A percentile compares a stretch with the other conserved stretches of the same genome.
Evolutionary conservation across 2,888 invertebrate species (phyloP).

Genomic region (Synanthedon formicaeformis): DNA sequence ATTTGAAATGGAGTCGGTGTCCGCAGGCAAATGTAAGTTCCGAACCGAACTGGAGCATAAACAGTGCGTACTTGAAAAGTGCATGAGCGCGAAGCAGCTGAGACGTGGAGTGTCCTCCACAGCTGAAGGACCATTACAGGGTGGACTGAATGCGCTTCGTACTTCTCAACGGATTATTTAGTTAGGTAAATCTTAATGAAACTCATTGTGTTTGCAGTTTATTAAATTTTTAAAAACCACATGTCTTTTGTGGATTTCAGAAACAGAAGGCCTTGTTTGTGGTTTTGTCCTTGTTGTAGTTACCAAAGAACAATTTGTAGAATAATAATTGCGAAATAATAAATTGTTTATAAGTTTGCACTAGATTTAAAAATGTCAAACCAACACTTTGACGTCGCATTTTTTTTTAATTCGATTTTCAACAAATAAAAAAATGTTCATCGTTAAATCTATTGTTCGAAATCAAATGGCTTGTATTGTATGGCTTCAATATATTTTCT

Average conservation of each 20-base stretch:
- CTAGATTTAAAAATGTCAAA: no score
- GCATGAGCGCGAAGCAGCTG: constrained; percentile 46
- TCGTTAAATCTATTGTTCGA: not conserved
- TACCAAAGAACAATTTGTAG: no score
- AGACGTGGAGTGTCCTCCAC: constrained; percentile 38
- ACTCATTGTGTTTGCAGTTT: constrained; percentile 11
- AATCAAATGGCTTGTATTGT: not conserved
- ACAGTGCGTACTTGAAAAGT: constrained; percentile 61
- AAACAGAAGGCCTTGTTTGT: not conserved
- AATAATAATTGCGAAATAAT: no score
- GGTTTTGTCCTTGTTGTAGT: no score
- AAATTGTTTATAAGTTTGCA: no score
- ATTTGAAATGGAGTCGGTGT: constrained; percentile 26
- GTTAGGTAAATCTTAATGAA: constrained; percentile 32
- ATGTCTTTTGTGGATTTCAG: constrained; percentile 9
- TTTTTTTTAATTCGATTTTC: constrained; percentile 1
- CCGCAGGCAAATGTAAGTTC: constrained; percentile 23
- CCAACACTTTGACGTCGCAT: no score
- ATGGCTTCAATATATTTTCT: not conserved
- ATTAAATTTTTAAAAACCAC: constrained; percentile 5
- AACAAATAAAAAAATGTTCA: constrained; percentile 10
- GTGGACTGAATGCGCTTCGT: constrained; percentile 21
- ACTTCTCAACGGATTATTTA: constrained; percentile 26
- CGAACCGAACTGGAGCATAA: constrained; percentile 50
- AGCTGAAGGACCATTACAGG: constrained; percentile 42